Percentiles rank a stretch among this genome's conserved stretches.
Evolutionary conservation across 2,113 vertebrate species (phyloP).

Genomic region (Stictonetta naevosa): DNA sequence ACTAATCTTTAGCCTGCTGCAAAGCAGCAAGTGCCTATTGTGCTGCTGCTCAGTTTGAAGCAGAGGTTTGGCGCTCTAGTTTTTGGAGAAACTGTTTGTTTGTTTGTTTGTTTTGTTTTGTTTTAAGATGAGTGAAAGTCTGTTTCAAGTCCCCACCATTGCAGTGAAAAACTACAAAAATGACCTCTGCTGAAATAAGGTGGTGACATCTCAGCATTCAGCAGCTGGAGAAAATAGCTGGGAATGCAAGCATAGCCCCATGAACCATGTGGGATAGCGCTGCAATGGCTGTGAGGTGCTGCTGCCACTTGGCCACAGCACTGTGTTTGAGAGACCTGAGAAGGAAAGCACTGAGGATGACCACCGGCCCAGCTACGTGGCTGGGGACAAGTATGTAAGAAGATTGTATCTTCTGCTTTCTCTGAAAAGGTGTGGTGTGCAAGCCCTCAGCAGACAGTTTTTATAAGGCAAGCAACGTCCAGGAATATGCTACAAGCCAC

Average conservation of each 20-base stretch:
- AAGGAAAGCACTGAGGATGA: background rate
- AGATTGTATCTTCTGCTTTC: background rate
- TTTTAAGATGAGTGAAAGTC: background rate
- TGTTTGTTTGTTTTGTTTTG: no score
- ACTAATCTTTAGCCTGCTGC: background rate
- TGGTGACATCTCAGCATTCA: background rate
- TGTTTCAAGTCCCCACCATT: background rate
- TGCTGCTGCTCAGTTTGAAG: background rate
- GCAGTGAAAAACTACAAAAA: background rate
- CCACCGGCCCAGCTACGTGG: fast-evolving
- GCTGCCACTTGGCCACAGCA: fast-evolving
- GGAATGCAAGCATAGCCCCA: background rate
- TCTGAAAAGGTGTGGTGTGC: background rate
- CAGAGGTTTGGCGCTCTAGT: background rate
- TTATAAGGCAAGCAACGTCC: background rate
- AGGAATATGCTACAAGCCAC: background rate
- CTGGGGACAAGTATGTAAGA: fast-evolving
- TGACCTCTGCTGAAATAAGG: background rate
- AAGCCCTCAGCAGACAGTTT: background rate
- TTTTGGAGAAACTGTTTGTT: background rate
- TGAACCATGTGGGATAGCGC: fast-evolving
- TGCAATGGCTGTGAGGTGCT: fast-evolving
- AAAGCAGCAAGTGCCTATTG: background rate
- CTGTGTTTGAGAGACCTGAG: fast-evolving
- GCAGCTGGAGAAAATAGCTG: background rate